Conservation (phyloP, 2,797 vertebrate species). For the Linurgus olivaceus region DNA sequence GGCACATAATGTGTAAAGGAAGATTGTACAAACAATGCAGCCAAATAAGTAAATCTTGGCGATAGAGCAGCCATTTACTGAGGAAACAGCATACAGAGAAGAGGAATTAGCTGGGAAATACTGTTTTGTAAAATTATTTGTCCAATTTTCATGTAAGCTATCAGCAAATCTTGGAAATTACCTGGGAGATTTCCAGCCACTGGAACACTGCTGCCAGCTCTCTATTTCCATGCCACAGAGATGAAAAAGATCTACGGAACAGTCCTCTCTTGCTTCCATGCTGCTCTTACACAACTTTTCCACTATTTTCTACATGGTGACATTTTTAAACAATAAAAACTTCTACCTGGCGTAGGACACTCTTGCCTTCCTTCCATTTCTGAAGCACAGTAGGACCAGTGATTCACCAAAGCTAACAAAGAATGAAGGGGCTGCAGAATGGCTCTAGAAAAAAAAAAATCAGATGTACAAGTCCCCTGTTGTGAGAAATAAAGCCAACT, state of each 20-base stretch:
- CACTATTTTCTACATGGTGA: background rate
- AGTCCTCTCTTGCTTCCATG: background rate
- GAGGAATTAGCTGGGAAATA: conserved; percentile 17
- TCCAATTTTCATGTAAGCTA: conserved; percentile 15
- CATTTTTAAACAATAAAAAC: background rate
- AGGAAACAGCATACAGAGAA: background rate
- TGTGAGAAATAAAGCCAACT: background rate
- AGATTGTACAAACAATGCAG: background rate
- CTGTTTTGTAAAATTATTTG: conserved; percentile 28
- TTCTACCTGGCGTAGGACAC: background rate
- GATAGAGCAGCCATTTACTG: background rate
- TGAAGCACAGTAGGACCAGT: background rate
- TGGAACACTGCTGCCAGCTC: background rate
- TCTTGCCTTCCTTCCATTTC: background rate
- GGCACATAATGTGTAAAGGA: background rate
- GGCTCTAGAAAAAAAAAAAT: background rate
- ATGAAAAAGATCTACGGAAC: background rate
- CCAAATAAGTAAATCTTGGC: background rate
- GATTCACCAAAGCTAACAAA: background rate
- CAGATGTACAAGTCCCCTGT: background rate
- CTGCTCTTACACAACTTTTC: background rate
- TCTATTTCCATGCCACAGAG: background rate
- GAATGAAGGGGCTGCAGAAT: background rate
- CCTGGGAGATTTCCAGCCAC: conserved; percentile 31
- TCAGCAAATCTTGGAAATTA: conserved; percentile 24